phyloP scores from a whole-genome alignment of 1,140 invertebrate genomes.

The Heliconius nattereri region DNA sequence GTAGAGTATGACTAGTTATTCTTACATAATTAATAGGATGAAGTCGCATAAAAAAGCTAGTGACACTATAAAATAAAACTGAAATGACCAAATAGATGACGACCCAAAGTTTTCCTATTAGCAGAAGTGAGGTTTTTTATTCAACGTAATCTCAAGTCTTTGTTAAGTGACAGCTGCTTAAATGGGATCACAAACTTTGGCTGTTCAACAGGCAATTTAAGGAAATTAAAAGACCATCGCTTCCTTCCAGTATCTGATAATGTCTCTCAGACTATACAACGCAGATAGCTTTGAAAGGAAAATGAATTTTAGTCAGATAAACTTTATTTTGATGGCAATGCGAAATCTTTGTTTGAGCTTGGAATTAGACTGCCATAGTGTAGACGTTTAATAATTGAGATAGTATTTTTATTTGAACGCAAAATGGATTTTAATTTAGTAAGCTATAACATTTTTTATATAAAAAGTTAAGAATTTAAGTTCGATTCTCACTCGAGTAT shows the following conservation, averaged over 20 bases:
- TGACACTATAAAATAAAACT: not conserved
- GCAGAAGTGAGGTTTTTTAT: slow-evolving; percentile 55
- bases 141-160: slow-evolving; percentile 56
- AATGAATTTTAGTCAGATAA: slow-evolving; percentile 22
- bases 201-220: slow-evolving; percentile 57
- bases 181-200: slow-evolving; percentile 54
- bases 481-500: not conserved
- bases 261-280: slow-evolving; percentile 22
- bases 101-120: slow-evolving; percentile 63
- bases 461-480: not conserved
- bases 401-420: not conserved
- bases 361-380: not conserved
- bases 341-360: not conserved
- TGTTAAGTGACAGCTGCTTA: slow-evolving; percentile 60
- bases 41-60: no score
- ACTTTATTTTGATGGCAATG: slow-evolving; percentile 24
- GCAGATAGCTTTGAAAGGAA: slow-evolving; percentile 16
- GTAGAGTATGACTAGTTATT: no score
- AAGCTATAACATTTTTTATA: not conserved
- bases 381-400: not conserved
- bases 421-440: not conserved
- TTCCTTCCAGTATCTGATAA: slow-evolving; percentile 34
- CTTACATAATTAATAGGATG: no score
- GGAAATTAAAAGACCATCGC: slow-evolving; percentile 55
- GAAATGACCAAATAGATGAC: slow-evolving; percentile 37